Conservation (phyloP, 2,113 vertebrate species). For the Shinisaurus crocodilurus region DNA sequence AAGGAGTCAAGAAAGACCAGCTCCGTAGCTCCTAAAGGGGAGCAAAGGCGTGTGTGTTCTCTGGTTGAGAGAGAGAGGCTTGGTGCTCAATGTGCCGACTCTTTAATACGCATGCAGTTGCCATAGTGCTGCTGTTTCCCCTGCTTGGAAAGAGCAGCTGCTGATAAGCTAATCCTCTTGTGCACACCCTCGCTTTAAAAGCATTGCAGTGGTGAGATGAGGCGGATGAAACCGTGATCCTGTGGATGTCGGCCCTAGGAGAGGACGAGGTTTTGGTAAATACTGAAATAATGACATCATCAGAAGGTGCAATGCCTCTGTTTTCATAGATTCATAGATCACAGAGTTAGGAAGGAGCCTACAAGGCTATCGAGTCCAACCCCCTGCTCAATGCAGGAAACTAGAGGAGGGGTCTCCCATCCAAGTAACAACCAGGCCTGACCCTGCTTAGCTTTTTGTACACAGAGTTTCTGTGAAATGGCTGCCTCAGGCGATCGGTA, state of each 20-base stretch:
- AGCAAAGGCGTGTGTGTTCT: background rate
- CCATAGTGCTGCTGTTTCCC: background rate
- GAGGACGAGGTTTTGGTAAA: background rate
- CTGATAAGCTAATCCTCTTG: background rate
- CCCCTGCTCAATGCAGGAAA: too few species aligned
- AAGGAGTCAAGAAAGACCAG: background rate
- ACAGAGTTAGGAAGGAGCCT: too few species aligned
- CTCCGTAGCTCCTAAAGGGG: too few species aligned
- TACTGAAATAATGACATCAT: too few species aligned
- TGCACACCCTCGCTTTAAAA: background rate
- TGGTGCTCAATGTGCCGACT: background rate
- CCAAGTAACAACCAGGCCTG: too few species aligned
- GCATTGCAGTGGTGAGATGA: background rate
- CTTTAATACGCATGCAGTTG: background rate
- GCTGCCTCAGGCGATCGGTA: background rate
- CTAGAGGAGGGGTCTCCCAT: too few species aligned
- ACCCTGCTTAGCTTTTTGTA: too few species aligned
- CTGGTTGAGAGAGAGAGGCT: too few species aligned
- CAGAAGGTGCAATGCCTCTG: background rate
- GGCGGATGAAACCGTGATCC: background rate
- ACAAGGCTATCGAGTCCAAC: too few species aligned
- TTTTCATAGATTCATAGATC: too few species aligned
- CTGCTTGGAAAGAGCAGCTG: background rate
- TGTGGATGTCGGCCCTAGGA: background rate
- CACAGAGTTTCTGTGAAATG: background rate